Percentiles rank a stretch among this genome's conserved stretches.
Evolutionary conservation across 2,797 vertebrate genomes (phyloP).

Genomic region (Phrynocephalus vlangalii): DNA sequence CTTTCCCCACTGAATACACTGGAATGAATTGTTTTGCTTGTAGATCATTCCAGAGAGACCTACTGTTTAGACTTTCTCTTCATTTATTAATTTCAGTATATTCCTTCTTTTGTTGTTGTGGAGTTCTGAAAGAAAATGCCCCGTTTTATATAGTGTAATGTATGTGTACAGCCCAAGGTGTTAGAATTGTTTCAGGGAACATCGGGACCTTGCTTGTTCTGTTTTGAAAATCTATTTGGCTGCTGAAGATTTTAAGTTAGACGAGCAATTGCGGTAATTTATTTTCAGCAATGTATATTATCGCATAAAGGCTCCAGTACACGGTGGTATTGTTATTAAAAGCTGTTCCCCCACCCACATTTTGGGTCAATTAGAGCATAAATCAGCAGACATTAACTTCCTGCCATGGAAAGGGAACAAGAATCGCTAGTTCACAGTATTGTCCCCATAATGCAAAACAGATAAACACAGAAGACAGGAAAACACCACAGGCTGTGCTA

Average conservation of each 20-base stretch:
- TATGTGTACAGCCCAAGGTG: background rate
- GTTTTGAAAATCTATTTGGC: background rate
- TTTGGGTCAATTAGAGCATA: constrained; percentile 2
- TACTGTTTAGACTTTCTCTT: background rate
- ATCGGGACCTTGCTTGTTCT: background rate
- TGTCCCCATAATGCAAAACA: background rate
- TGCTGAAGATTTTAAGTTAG: background rate
- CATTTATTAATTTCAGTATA: background rate
- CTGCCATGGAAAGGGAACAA: background rate
- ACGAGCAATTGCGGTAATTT: background rate
- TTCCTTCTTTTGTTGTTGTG: background rate
- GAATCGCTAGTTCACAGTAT: background rate
- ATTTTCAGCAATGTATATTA: background rate
- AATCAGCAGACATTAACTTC: background rate
- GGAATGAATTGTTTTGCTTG: background rate
- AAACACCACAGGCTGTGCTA: background rate
- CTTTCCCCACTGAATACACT: constrained; percentile 12
- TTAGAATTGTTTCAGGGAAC: background rate
- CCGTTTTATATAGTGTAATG: constrained; percentile 24
- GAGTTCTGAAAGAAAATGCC: constrained; percentile 25
- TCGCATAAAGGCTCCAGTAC: background rate
- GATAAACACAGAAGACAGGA: background rate
- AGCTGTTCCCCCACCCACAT: background rate
- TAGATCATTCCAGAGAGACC: constrained; percentile 5
- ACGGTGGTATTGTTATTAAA: constrained; percentile 4